These are phyloP conservation scores for Brachyrhaphis roseni DNA, from an alignment of 2,797 vertebrate species.

Conservation along the genomic window DNA sequence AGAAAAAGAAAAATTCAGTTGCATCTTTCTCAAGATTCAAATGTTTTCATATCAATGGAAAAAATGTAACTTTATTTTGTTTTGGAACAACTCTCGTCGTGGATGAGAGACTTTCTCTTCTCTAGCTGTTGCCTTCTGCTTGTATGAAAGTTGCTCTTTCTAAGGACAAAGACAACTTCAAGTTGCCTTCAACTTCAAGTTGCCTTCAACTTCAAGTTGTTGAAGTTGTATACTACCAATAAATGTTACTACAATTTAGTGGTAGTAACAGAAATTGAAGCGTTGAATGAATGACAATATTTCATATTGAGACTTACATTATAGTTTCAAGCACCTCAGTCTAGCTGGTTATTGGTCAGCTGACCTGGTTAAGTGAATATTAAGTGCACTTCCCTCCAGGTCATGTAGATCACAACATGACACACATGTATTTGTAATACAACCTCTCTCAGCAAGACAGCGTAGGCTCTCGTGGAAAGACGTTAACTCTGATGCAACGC, in stretches of 20 bases:
- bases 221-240: no score
- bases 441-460: slow-evolving; percentile 66
- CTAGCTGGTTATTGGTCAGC: slow-evolving; percentile 37
- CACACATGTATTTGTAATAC: slow-evolving; percentile 63
- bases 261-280: no score
- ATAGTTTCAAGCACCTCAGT: slow-evolving; percentile 34
- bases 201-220: no score
- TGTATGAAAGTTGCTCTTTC: not conserved
- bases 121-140: not conserved
- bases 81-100: not conserved
- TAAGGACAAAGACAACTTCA: not conserved
- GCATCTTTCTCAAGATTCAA: not conserved
- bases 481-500: slow-evolving; percentile 70
- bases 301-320: not conserved
- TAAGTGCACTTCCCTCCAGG: slow-evolving; percentile 56
- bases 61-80: not conserved
- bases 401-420: slow-evolving; percentile 61
- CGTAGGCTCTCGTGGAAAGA: slow-evolving; percentile 50
- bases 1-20: not conserved
- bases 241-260: no score
- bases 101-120: not conserved
- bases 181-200: no score
- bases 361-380: slow-evolving; percentile 62
- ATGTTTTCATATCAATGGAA: not conserved
- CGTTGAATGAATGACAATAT: no score